Evolutionary conservation across 2,113 vertebrate species (phyloP).

Genomic region (Brachyhypopomus occidentalis): DNA sequence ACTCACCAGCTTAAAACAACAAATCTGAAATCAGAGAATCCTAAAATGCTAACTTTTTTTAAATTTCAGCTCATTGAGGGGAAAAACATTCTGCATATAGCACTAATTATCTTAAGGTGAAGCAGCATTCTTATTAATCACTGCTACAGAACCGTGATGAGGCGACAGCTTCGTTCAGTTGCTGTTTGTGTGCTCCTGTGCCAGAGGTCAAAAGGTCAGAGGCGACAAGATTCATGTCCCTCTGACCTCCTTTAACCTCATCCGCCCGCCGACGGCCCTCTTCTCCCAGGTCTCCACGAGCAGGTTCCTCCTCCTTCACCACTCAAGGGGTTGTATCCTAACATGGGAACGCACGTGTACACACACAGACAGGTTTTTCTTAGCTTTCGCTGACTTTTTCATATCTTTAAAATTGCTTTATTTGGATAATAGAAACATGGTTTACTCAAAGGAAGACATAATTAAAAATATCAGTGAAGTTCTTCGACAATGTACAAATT

Average conservation of each 20-base stretch:
- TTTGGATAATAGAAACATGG: too few relatives aligned
- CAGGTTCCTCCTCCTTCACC: conserved; percentile 88
- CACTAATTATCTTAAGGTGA: not conserved
- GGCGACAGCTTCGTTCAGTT: conserved; percentile 63
- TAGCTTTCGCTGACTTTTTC: too few relatives aligned
- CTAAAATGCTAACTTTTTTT: too few relatives aligned
- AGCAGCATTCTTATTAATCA: not conserved
- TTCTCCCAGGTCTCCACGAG: conserved; percentile 87
- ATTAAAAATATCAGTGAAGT: not conserved
- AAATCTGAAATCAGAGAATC: not conserved
- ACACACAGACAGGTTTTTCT: not conserved
- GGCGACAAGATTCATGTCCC: conserved; percentile 49
- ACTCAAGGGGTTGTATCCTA: conserved; percentile 89
- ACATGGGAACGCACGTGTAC: conserved; percentile 21
- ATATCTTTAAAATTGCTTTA: not conserved
- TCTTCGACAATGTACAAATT: not conserved
- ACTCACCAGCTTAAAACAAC: not conserved
- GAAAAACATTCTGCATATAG: too few relatives aligned
- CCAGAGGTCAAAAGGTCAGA: conserved; percentile 55
- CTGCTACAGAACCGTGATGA: conserved; percentile 28
- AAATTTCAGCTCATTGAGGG: not conserved
- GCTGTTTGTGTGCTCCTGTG: conserved; percentile 36
- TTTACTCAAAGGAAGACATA: not conserved
- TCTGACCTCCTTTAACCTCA: conserved; percentile 83
- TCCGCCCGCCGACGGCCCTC: conserved; percentile 87